Evolutionary conservation across 2,113 vertebrate species (phyloP).

Genomic region (Carassius auratus): DNA sequence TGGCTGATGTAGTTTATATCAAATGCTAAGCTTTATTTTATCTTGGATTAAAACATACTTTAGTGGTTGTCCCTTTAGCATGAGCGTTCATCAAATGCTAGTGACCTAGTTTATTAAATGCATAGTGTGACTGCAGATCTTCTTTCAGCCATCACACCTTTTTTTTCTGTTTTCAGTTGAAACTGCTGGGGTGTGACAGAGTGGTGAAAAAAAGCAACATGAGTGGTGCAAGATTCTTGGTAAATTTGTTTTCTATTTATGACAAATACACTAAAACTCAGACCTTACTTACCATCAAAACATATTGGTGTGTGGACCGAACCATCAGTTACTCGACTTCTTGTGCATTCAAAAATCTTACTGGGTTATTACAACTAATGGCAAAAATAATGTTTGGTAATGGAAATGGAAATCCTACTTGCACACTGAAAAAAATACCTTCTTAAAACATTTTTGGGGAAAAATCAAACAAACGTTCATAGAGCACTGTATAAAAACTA

Average conservation of each 20-base stretch:
- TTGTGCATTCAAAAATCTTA: neutral
- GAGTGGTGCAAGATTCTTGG: constrained; percentile 85
- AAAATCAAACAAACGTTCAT: neutral
- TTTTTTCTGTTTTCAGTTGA: constrained; percentile 55
- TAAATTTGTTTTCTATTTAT: constrained; percentile 62
- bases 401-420: neutral
- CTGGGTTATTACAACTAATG: neutral
- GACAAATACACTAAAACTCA: neutral
- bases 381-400: neutral
- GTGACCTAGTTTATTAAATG: neutral
- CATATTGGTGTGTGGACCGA: neutral
- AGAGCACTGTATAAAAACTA: neutral
- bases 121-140: neutral
- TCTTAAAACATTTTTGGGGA: neutral
- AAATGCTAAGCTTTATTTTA: no score
- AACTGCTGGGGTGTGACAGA: constrained; percentile 57
- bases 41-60: no score
- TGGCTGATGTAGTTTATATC: no score
- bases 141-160: neutral
- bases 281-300: neutral
- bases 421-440: neutral
- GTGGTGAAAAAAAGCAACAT: constrained; percentile 56
- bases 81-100: neutral
- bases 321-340: neutral
- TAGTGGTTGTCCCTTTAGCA: no score